These are phyloP conservation scores for Cyprinella venusta DNA, from an alignment of 2,797 vertebrate genomes.

Conservation along the genomic window DNA sequence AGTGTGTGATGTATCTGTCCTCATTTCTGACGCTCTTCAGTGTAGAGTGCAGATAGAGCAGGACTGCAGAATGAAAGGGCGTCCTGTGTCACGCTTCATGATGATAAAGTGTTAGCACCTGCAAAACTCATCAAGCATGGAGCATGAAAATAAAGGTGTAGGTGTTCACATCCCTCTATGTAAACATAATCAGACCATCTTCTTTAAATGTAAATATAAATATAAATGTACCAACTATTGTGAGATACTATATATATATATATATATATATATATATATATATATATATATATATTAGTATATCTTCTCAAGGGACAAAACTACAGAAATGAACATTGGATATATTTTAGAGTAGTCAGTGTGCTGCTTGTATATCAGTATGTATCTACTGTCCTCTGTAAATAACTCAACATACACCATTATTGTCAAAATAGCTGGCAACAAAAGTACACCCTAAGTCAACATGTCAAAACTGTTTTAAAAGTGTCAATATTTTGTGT, in stretches of 20 bases:
- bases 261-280: not conserved
- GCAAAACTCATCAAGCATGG: constrained; percentile 13
- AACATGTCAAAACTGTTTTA: no score
- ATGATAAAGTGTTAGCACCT: constrained; percentile 4
- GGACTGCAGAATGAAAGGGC: constrained; percentile 18
- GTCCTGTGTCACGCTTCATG: constrained; percentile 25
- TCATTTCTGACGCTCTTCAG: constrained; percentile 26
- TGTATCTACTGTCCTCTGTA: no score
- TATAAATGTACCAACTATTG: no score
- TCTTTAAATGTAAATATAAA: not conserved
- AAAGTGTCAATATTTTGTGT: no score
- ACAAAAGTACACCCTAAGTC: no score
- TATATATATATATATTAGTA: not conserved
- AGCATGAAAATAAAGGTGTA: constrained; percentile 1
- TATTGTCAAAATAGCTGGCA: no score
- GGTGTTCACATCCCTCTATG: not conserved
- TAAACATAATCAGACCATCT: not conserved
- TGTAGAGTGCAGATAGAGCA: constrained; percentile 26
- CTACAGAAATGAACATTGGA: no score
- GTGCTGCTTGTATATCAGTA: no score
- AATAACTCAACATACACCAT: no score
- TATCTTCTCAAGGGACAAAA: no score
- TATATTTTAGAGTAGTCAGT: no score
- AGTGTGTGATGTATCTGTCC: constrained; percentile 29
- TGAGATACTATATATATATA: not conserved